Conservation (phyloP, 2,888 invertebrate species). For the Caenorhabditis uteleia region DNA sequence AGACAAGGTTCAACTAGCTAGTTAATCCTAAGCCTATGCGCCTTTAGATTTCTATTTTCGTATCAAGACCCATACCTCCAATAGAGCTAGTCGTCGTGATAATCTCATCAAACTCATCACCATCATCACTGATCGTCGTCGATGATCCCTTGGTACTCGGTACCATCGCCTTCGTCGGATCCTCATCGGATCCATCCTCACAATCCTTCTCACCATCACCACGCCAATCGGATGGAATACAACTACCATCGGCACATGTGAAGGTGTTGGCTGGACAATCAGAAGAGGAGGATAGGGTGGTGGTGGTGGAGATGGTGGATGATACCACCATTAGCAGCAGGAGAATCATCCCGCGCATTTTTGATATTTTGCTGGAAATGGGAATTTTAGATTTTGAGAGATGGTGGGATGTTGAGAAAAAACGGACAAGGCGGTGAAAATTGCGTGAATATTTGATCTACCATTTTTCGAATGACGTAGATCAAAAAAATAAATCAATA, state of each 20-base stretch:
- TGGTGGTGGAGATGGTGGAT: constrained; percentile 17
- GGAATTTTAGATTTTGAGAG: constrained; percentile 1
- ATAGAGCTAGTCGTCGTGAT: no score
- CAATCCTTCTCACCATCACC: constrained; percentile 67
- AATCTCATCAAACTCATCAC: background rate
- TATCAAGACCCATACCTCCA: no score
- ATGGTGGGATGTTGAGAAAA: no score
- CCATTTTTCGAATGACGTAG: no score
- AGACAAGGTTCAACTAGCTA: no score
- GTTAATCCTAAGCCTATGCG: no score
- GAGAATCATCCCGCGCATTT: constrained; percentile 30
- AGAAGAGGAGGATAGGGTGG: background rate
- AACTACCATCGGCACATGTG: constrained; percentile 60
- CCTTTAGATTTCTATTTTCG: no score
- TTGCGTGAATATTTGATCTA: no score
- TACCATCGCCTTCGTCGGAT: constrained; percentile 1
- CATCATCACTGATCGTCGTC: no score
- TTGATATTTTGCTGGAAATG: background rate
- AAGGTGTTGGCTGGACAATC: constrained; percentile 61
- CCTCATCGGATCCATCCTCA: constrained; percentile 58
- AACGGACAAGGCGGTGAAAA: no score
- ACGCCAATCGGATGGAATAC: constrained; percentile 65
- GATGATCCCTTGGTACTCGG: constrained; percentile 9
- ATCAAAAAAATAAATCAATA: no score
- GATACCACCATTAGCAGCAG: constrained; percentile 28